Percentiles rank a stretch among this genome's conserved stretches.
These are phyloP conservation scores for Platycnemis pennipes DNA, from an alignment of 2,888 invertebrate species.

Conservation along the genomic window DNA sequence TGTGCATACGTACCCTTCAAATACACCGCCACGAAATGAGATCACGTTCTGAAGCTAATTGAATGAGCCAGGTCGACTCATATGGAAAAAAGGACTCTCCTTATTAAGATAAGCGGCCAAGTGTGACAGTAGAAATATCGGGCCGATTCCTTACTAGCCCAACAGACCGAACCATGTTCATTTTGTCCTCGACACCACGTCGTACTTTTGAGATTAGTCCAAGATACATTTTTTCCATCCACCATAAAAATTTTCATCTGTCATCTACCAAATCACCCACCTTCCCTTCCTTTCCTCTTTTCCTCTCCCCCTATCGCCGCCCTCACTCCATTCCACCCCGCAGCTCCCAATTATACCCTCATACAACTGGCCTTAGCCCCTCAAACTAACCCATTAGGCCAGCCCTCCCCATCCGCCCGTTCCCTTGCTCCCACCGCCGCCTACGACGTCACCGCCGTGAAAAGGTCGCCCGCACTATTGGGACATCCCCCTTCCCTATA, in stretches of 20 bases:
- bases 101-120: background rate
- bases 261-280: background rate
- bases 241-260: background rate
- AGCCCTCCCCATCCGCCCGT: background rate
- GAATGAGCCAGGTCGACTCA: no score
- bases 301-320: background rate
- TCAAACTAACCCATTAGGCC: background rate
- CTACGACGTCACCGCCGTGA: conserved; percentile 12
- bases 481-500: conserved; percentile 44
- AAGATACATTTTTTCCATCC: background rate
- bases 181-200: background rate
- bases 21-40: no score
- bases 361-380: conserved; percentile 30
- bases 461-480: conserved; percentile 59
- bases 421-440: conserved; percentile 13
- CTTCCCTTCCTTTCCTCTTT: background rate
- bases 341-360: conserved; percentile 26
- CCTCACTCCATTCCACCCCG: background rate
- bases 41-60: no score
- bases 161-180: background rate
- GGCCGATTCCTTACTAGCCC: background rate
- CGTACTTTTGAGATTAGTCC: background rate
- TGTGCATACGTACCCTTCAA: no score
- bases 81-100: background rate
- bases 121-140: background rate